Percentiles rank a stretch among this genome's conserved stretches.
These are phyloP conservation scores for Lutraria lutraria DNA, from an alignment of 2,888 invertebrate species.

Conservation along the genomic window DNA sequence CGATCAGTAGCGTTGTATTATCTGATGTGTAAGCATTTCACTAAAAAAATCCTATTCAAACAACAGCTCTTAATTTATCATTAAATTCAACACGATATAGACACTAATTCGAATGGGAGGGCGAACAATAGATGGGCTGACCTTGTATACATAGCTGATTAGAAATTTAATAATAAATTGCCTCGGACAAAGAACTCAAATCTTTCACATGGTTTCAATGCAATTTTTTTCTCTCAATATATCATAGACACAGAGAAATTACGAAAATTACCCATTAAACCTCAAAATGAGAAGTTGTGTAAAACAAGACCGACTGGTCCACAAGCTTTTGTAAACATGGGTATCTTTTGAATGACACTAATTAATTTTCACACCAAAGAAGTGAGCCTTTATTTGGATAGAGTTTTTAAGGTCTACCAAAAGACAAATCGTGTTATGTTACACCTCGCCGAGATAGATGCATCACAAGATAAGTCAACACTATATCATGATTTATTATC, in stretches of 20 bases:
- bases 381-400: constrained; percentile 28
- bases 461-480: constrained; percentile 20
- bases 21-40: constrained; percentile 53
- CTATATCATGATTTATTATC: constrained; percentile 31
- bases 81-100: constrained; percentile 70
- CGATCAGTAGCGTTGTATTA: constrained; percentile 50
- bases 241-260: constrained; percentile 50
- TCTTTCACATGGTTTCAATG: constrained; percentile 67
- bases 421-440: constrained; percentile 48
- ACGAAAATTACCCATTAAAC: constrained; percentile 48
- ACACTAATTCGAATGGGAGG: constrained; percentile 67
- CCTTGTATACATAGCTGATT: constrained; percentile 74
- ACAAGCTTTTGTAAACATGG: constrained; percentile 17
- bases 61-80: constrained; percentile 72
- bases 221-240: constrained; percentile 56
- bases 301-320: constrained; percentile 45
- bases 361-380: constrained; percentile 44
- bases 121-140: constrained; percentile 60
- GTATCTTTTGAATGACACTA: constrained; percentile 36
- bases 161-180: constrained; percentile 72
- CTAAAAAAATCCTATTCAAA: constrained; percentile 67
- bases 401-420: constrained; percentile 16
- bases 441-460: constrained; percentile 18
- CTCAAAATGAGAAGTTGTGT: neutral
- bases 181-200: constrained; percentile 59